phyloP scores from a whole-genome alignment of 2,797 vertebrate species.

The Rhinichthys osculus region DNA sequence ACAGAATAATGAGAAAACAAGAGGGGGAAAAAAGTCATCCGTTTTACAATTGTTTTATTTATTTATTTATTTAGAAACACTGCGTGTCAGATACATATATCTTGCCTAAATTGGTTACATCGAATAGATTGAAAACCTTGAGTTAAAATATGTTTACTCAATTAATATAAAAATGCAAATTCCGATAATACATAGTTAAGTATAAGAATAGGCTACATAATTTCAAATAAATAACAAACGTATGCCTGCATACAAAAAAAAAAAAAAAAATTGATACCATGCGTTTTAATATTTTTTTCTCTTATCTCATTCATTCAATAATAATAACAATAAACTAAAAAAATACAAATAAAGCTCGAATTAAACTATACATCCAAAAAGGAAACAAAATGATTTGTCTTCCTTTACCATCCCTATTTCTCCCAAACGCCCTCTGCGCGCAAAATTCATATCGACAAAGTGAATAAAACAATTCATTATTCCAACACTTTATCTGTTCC shows the following conservation, averaged over 20 bases:
- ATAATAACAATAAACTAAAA: background rate
- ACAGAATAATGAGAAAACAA: background rate
- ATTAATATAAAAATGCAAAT: background rate
- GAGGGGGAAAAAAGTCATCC: background rate
- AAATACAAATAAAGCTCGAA: background rate
- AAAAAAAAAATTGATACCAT: background rate
- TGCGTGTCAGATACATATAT: background rate
- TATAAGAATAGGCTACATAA: background rate
- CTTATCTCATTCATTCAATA: background rate
- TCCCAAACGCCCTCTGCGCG: slow-evolving; percentile 12
- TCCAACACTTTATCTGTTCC: slow-evolving; percentile 57
- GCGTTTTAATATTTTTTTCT: background rate
- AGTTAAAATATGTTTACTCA: background rate
- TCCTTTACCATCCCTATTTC: background rate
- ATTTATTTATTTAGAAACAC: background rate
- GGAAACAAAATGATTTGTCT: slow-evolving; percentile 20
- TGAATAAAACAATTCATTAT: slow-evolving; percentile 62
- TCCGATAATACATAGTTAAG: background rate
- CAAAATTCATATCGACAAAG: slow-evolving; percentile 61
- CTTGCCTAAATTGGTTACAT: background rate
- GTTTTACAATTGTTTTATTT: background rate
- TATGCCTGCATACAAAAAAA: background rate
- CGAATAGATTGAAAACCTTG: background rate
- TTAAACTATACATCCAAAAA: background rate
- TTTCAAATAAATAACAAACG: background rate